A percentile compares a stretch with the other conserved stretches of the same genome.
Evolutionary conservation across 2,113 vertebrate species (phyloP).

Genomic region (Danionella cerebrum): DNA sequence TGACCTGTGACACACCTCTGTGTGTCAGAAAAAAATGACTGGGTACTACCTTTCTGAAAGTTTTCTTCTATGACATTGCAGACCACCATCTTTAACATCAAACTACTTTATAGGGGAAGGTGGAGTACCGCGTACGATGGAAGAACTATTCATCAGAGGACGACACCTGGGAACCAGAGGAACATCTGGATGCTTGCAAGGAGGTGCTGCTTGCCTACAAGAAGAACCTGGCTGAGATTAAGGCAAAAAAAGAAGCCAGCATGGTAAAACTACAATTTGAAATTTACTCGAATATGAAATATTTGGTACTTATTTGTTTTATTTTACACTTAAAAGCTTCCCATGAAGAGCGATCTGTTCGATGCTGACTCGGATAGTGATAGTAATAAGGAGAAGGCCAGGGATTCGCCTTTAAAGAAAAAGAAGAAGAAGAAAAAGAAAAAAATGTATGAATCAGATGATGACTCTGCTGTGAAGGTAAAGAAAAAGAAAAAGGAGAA

Average conservation of each 20-base stretch:
- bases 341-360: conserved; percentile 79
- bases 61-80: not conserved
- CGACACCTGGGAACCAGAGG: conserved; percentile 95
- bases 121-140: conserved; percentile 91
- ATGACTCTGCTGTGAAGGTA: conserved; percentile 61
- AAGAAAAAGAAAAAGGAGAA: conserved; percentile 64
- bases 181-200: conserved; percentile 87
- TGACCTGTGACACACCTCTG: no score
- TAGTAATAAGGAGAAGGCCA: conserved; percentile 69
- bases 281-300: not conserved
- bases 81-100: not conserved
- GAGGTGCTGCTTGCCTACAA: conserved; percentile 89
- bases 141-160: conserved; percentile 93
- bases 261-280: conserved; percentile 60
- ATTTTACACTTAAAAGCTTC: conserved; percentile 62
- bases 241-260: conserved; percentile 72
- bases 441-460: conserved; percentile 62
- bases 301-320: not conserved
- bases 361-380: conserved; percentile 86
- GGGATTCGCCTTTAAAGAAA: conserved; percentile 70
- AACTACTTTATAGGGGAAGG: conserved; percentile 68
- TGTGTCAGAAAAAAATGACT: no score
- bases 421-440: conserved; percentile 63
- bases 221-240: conserved; percentile 69
- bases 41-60: no score